A percentile compares a stretch with the other conserved stretches of the same genome.
Evolutionary conservation across 2,797 vertebrate species (phyloP).

Genomic region (Yasuhikotakia modesta): DNA sequence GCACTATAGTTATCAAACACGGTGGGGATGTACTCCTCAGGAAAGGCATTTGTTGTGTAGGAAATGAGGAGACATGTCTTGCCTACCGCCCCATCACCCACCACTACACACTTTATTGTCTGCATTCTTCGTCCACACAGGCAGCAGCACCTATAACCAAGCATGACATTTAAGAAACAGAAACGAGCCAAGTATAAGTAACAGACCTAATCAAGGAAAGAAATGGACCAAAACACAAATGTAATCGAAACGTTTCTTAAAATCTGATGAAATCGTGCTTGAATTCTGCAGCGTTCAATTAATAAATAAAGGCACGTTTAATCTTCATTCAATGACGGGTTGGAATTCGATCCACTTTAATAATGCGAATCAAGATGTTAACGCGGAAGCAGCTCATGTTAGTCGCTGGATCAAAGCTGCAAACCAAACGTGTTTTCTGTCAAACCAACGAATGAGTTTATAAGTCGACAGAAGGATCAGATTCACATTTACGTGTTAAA

Average conservation of each 20-base stretch:
- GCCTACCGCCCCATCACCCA: constrained; percentile 91
- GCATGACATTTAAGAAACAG: background rate
- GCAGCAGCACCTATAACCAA: constrained; percentile 73
- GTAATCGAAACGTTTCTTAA: too few species aligned
- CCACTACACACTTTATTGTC: constrained; percentile 95
- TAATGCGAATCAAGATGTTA: too few species aligned
- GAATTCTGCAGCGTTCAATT: too few species aligned
- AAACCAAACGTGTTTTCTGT: too few species aligned
- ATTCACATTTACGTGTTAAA: background rate
- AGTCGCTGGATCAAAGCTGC: too few species aligned
- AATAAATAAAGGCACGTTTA: too few species aligned
- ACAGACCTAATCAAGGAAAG: background rate
- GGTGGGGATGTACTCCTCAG: constrained; percentile 92
- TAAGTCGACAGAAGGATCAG: too few species aligned
- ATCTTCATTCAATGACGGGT: too few species aligned
- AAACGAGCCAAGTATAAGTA: background rate
- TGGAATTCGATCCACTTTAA: too few species aligned
- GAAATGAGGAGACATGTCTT: constrained; percentile 96
- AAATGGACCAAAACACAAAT: background rate
- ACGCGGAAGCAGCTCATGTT: too few species aligned
- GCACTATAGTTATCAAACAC: constrained; percentile 96
- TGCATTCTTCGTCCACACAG: constrained; percentile 88
- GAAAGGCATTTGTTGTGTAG: constrained; percentile 93
- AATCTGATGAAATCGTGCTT: too few species aligned
- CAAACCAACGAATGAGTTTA: too few species aligned